Base-by-base conservation (phyloP, 37 sponge, comb jelly and placozoan genomes). In the Mnemiopsis leidyi region DNA sequence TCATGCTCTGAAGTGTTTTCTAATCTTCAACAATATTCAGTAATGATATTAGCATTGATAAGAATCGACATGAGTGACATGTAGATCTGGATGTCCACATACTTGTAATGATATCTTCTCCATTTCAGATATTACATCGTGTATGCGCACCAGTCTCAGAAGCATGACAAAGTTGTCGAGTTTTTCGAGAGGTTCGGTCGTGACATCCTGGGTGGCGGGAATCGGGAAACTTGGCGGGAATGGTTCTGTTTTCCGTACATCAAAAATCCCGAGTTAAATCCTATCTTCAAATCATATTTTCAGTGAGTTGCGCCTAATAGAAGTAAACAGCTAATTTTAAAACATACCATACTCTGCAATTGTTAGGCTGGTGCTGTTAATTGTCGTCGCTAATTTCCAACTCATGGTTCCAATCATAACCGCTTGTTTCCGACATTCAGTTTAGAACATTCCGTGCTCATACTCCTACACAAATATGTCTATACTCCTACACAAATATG, bases 231-330 rank as follows among this genome's bases (percentile, higher is more conserved):
- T 20, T 79, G 82, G 82, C 3, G 82, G 26, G 82, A 79, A 21
- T 79, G 82, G 82, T 79, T 79, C 38, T 32, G 37, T 36, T 79
- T 79, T 23, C 82, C 82, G 18, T 79, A 35, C 37, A 26, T 36
- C 37, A 79, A 79, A 23, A 79, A 79, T 38, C 82, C 82, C 35
- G 82, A 79, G 35, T 1, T 36, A 2, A 79, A 26, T 38, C 82
- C 82, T 36, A 26, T 79, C 9, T 79, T 79, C 35, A 38, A 26
- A 79, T 38, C 82, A 36, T 79, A 79, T 23, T 79, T 79, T 23
- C 82, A 79, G 82, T 79, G 13, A 79, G 82, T 79, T 73, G n/a
- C n/a, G n/a, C n/a, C n/a, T n/a, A n/a, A 20, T 13, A 67, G 18
- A 13, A 67, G 68, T 67, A n/a, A n/a, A n/a, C n/a, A n/a, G n/a